phyloP scores from a whole-genome alignment of 2,888 invertebrate genomes.

The Acanthosepion lycidas region DNA sequence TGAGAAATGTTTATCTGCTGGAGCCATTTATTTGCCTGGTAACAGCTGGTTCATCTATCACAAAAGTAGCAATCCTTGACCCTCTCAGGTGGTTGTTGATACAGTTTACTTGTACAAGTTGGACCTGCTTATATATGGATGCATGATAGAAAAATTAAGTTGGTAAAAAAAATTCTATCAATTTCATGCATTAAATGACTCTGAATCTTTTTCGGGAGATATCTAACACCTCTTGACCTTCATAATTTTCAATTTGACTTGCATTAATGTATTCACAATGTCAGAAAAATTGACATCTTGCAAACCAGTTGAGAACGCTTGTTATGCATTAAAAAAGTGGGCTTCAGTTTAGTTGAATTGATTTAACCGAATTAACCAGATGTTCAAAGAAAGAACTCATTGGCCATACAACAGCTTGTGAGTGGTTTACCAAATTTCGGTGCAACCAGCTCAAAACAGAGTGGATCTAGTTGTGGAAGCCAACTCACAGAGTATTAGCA shows the following conservation, averaged over 20 bases:
- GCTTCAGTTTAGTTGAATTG: not conserved
- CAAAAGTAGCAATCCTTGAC: not conserved
- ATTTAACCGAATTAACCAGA: not conserved
- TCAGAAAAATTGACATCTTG: not conserved
- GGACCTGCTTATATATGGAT: not conserved
- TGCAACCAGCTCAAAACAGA: not conserved
- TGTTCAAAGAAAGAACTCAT: not conserved
- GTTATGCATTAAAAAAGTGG: not conserved
- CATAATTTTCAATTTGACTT: not conserved
- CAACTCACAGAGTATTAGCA: too few species aligned
- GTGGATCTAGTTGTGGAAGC: not conserved
- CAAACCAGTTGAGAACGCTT: not conserved
- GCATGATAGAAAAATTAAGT: not conserved
- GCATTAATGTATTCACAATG: not conserved
- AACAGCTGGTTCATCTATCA: slow-evolving; percentile 13
- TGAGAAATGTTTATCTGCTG: slow-evolving; percentile 20
- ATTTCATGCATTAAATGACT: not conserved
- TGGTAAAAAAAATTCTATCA: not conserved
- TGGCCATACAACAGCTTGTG: not conserved
- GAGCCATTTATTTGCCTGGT: not conserved
- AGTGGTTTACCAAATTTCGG: not conserved
- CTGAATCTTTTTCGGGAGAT: not conserved
- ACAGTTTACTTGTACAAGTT: not conserved
- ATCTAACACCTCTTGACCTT: not conserved
- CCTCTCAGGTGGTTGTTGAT: not conserved